Evolutionary conservation across 35 echinoderm and acorn worm species (phyloP), one percentile per base, ranked within the genome.

Genomic region (Acanthaster planci): DNA sequence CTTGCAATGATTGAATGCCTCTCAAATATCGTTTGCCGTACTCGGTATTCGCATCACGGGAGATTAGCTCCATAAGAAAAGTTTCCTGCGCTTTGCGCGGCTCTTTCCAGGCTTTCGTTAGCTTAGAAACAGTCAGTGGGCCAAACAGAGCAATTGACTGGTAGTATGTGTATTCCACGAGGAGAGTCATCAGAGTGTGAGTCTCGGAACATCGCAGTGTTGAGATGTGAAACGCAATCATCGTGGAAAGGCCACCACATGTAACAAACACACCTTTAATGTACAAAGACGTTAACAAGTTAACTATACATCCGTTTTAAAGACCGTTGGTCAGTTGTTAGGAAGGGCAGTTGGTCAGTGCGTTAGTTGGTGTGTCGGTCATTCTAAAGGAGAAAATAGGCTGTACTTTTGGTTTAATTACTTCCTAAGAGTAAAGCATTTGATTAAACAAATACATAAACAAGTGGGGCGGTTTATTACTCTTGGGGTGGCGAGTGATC

Each of bases 1-100:
- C 88, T 21, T 85, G 30, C 26, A 90, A 22, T 18, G 88, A 82
- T 32, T 81, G 36, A 26, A 94, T 94, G 36, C 82, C 78, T 32
- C 27, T 29, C 34, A 90, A 87, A 27, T 47, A 47, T 47, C 42
- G 42, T 16, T 6, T 36, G 29, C 64, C 64, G 64, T 72, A 72
- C 30, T 72, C 64, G 10, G 64, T 72, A 26, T 72, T 29, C 23
- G 64, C 64, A 29, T 72, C 64, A 29, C 64, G 64, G 64, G 64
- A 26, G 2, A 72, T 26, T 4, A 72, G 64, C 18, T 72, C 26
- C 23, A 2, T 2, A 29, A 72, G 64, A 29, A 72, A 16, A 19
- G 22, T 36, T 34, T 72, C 29, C 26, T 72, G 64, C 64, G 64
- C 64, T 26, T 72, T 7, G 26, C 26, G 23, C 10, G 64, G 64